phyloP scores from a whole-genome alignment of 1,140 invertebrate genomes.

The Melipona quadrifasciata region DNA sequence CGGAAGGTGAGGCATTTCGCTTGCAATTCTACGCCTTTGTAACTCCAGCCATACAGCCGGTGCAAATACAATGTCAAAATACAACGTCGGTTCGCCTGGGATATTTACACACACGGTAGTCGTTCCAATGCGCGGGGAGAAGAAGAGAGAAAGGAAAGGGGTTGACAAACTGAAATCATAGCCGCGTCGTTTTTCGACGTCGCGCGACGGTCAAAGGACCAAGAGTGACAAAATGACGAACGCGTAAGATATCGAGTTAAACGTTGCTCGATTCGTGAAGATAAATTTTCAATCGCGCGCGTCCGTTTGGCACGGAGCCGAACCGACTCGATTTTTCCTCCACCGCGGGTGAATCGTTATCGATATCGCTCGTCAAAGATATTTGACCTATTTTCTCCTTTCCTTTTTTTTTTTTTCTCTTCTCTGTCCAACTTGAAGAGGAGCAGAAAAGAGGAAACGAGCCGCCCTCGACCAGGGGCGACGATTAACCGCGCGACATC shows the following conservation, averaged over 20 bases:
- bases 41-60: neutral
- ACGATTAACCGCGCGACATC: neutral
- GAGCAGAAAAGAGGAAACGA: neutral
- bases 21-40: constrained; percentile 5
- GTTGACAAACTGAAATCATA: neutral
- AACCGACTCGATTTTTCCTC: constrained; percentile 22
- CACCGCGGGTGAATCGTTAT: constrained; percentile 3
- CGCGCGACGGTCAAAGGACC: neutral
- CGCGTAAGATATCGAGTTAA: neutral
- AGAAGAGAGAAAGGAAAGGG: neutral
- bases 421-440: no score
- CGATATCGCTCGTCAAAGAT: constrained; percentile 14
- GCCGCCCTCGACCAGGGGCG: neutral
- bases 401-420: no score
- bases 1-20: constrained; percentile 80
- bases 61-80: neutral
- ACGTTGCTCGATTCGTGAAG: constrained; percentile 6
- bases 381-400: constrained; percentile 1
- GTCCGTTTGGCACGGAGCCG: constrained; percentile 40
- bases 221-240: neutral
- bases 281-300: constrained; percentile 47
- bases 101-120: neutral
- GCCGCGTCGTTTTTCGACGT: neutral
- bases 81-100: neutral
- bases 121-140: neutral